A percentile compares a stretch with the other conserved stretches of the same genome.
Conservation (phyloP, 2,113 vertebrate genomes). For the Burhinus bistriatus region DNA sequence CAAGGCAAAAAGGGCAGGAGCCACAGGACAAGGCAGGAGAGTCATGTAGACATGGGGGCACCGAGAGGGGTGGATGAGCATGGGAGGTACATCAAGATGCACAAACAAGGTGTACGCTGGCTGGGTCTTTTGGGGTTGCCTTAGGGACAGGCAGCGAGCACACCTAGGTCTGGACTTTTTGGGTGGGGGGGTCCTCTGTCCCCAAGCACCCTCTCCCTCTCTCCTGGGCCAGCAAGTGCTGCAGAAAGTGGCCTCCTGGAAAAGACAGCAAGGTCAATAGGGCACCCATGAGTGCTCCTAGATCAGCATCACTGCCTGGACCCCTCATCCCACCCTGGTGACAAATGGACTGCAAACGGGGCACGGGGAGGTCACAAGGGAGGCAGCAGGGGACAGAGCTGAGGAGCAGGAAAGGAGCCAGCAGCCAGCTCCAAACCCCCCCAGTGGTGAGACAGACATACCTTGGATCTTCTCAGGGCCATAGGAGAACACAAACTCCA, state of each 20-base stretch:
- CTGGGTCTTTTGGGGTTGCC: not conserved
- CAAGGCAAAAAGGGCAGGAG: not conserved
- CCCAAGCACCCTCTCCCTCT: not conserved
- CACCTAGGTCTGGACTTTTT: not conserved
- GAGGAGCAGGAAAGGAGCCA: not conserved
- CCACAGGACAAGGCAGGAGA: not conserved
- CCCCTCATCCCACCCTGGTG: not conserved
- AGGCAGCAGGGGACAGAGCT: not conserved
- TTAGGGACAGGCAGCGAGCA: not conserved
- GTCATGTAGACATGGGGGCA: not conserved
- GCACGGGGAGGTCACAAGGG: not conserved
- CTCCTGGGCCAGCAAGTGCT: not conserved
- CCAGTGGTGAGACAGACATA: conserved; percentile 15
- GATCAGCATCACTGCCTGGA: not conserved
- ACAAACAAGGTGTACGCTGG: not conserved
- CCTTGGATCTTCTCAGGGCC: conserved; percentile 98
- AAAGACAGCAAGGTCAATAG: accelerated
- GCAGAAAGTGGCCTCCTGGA: not conserved
- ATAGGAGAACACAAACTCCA: conserved; percentile 97
- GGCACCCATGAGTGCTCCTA: not conserved
- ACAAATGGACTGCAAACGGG: not conserved
- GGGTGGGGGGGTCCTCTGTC: not conserved
- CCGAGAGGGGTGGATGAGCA: not conserved
- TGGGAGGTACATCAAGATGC: not conserved
- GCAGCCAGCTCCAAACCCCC: not conserved